Conservation (phyloP, 2,888 invertebrate species). For the Drosophila mettleri region DNA sequence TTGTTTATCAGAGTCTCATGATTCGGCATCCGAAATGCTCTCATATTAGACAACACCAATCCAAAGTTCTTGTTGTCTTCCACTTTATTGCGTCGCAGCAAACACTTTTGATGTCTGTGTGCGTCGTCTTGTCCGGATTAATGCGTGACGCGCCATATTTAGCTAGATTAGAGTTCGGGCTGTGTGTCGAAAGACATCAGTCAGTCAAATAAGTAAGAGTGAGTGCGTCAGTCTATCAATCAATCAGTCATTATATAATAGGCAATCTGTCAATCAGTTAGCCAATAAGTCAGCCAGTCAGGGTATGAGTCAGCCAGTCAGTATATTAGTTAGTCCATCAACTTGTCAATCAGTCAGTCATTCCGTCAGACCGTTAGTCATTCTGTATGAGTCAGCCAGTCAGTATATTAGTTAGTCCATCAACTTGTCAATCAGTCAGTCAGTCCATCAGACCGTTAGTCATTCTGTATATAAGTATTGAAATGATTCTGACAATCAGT, state of each 20-base stretch:
- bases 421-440: neutral
- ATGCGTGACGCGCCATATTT: neutral
- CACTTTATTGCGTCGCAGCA: neutral
- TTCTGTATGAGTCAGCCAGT: neutral
- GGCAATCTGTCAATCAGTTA: neutral
- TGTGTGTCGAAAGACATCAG: too few relatives aligned
- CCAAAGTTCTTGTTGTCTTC: neutral
- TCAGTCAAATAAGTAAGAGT: too few relatives aligned
- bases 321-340: neutral
- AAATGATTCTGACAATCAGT: neutral
- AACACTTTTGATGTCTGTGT: neutral
- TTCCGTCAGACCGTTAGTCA: neutral
- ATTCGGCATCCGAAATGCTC: neutral
- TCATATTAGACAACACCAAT: neutral
- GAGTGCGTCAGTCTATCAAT: neutral
- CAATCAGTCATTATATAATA: neutral
- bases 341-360: neutral
- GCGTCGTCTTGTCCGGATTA: neutral
- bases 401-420: neutral
- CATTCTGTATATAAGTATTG: too few relatives aligned
- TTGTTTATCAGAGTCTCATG: neutral
- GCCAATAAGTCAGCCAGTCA: neutral
- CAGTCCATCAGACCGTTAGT: neutral
- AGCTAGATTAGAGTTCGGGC: too few relatives aligned
- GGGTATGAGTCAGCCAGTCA: neutral